phyloP scores from a whole-genome alignment of 2,113 vertebrate species.

The Oxyura jamaicensis region DNA sequence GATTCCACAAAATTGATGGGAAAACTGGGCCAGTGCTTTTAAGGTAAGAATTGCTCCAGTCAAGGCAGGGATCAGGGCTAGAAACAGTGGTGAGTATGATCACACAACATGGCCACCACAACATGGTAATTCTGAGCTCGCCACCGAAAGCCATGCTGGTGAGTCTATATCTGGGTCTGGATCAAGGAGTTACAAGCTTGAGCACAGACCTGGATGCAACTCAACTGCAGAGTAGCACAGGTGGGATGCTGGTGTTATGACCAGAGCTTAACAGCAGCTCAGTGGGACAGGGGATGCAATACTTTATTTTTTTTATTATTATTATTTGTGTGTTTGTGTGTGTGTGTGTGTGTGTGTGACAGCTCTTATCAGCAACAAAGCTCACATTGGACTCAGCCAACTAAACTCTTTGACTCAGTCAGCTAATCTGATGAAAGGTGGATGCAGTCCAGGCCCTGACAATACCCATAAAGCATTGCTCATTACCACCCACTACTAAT shows the following conservation, averaged over 20 bases:
- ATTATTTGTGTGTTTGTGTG: too few relatives aligned
- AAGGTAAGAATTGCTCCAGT: too few relatives aligned
- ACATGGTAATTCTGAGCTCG: too few relatives aligned
- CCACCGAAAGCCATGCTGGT: background rate
- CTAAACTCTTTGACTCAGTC: background rate
- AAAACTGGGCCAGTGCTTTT: too few relatives aligned
- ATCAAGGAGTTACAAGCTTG: background rate
- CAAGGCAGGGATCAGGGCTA: background rate
- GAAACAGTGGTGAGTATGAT: too few relatives aligned
- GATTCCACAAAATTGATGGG: too few relatives aligned
- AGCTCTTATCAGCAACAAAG: background rate
- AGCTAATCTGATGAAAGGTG: background rate
- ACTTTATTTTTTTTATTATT: background rate
- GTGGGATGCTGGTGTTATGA: fast-evolving
- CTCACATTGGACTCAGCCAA: background rate
- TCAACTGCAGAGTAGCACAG: fast-evolving
- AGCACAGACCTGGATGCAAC: fast-evolving
- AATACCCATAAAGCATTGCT: fast-evolving
- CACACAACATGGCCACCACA: background rate
- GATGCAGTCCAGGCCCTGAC: background rate
- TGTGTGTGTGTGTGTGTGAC: too few relatives aligned
- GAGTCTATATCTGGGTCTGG: background rate
- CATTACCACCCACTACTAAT: fast-evolving
- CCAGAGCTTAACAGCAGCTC: background rate
- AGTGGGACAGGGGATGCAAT: background rate